Conservation (phyloP, 2,113 vertebrate genomes). For the Cottus gobio region DNA sequence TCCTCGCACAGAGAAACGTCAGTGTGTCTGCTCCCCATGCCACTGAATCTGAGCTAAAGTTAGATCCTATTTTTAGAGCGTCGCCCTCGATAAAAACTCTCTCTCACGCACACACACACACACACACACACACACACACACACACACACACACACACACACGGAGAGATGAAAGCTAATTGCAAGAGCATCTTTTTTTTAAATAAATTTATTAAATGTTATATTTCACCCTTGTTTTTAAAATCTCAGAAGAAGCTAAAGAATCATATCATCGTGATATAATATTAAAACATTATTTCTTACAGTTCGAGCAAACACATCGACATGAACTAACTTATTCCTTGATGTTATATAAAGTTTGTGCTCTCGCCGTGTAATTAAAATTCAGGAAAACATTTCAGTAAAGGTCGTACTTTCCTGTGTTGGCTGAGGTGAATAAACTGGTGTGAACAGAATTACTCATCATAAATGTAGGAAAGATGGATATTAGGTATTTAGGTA, state of each 20-base stretch:
- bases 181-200: background rate
- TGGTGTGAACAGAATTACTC: background rate
- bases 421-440: background rate
- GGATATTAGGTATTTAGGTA: too few species aligned
- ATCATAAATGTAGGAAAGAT: background rate
- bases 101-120: background rate
- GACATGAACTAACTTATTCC: background rate
- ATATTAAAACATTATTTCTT: background rate
- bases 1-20: background rate
- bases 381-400: too few species aligned
- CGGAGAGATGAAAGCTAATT: background rate
- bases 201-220: too few species aligned
- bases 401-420: background rate
- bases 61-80: constrained; percentile 60
- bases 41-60: constrained; percentile 49
- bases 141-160: background rate
- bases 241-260: background rate
- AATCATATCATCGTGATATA: background rate
- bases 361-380: too few species aligned
- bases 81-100: constrained; percentile 36
- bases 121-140: background rate
- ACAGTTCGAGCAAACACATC: background rate
- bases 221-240: background rate
- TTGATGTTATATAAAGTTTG: background rate
- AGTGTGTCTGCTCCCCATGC: background rate